Evolutionary conservation across 2,113 vertebrate species (phyloP), one percentile per base, ranked within the genome.

Genomic region (Spea bombifrons): DNA sequence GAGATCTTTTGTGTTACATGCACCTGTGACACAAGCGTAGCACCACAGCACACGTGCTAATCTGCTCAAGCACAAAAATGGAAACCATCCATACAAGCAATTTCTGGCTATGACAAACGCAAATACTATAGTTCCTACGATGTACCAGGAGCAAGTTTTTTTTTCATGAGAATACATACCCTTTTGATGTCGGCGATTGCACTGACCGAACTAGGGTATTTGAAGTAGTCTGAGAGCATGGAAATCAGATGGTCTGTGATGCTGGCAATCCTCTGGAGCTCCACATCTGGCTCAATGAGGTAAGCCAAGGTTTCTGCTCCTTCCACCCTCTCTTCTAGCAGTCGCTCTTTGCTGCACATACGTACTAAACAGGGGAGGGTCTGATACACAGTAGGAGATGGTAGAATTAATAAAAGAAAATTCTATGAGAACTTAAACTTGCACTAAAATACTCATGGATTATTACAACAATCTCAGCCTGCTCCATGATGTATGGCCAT

Each of bases 211-310:
- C 96, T 99, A 81, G 97, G 97, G 83, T 99, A 99, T 85, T 99
- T 99, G 90, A 99, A 99, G 90, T 99, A 99, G 89, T 99, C 97
- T 0, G 97, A 96, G 82, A 99, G 89, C 97, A 97, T 98, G 84
- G 92, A 92, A 72, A 99, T 96, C 80, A 99, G 93, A 87, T 99
- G 97, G 86, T 99, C 97, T 0, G 95, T 98, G 84, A 97, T 96
- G 90, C 97, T 99, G 70, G 97, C 97, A 8, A 95, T 96, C 82
- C 97, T 92, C 90, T 99, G 97, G 46, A 99, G 94, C 85, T 99
- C 97, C 83, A 98, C 93, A 8, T 99, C 97, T 0, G 95, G 96
- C 90, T 99, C 97, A 69, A 99, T 97, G 85, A 99, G 90, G 86
- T 97, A 99, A 76, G 97, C 97, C 81, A 99, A 85, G 0, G 97